Evolutionary conservation across 2,797 vertebrate genomes (phyloP), one percentile per base, ranked within the genome.

Genomic region (Leptoclinus maculatus): DNA sequence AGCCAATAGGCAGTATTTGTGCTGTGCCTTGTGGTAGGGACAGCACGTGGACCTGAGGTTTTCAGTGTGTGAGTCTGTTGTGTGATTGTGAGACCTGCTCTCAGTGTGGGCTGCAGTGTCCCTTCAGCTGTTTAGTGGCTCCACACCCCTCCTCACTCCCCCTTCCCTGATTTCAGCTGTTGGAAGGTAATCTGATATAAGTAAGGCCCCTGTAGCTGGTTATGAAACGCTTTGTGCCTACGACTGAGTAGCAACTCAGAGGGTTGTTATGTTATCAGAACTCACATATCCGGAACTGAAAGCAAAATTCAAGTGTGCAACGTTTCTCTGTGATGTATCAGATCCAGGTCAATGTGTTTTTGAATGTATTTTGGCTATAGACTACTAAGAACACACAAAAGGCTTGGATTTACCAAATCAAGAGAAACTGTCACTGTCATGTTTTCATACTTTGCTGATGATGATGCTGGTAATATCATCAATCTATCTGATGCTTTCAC

Each of bases 81-180:
- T 88, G 79, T 87, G 79, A 60, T 84, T 79, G 87, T 92, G 81
- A 82, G 85, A 71, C 71, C 17, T 56, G 84, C 87, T 89, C 83
- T 86, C 66, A 85, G 83, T 47, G 32, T 73, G 83, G 73, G 76
- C 86, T 88, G 84, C 79, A 79, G 78, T 83, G 89, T 88, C 84
- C 89, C 83, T 89, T 95, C 95, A 95, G 95, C 95, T 95, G 95
- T 95, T 94, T 91, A 78, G 88, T 87, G 87, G 85, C 92, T 93
- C 92, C 87, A 84, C 81, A 66, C 84, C 64, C 82, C 84, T 85
- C 89, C 79, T 66, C 83, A 73, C 87, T 72, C 84, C 89, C 92
- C 88, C 90, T 89, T 89, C 88, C 87, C 83, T 88, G 83, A 92
- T 94, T 94, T 96, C 95, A 95, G 92, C 94, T 94, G 89, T 93